These are phyloP conservation scores for Heliconius ismenius DNA, from an alignment of 2,888 invertebrate genomes.

Conservation along the genomic window DNA sequence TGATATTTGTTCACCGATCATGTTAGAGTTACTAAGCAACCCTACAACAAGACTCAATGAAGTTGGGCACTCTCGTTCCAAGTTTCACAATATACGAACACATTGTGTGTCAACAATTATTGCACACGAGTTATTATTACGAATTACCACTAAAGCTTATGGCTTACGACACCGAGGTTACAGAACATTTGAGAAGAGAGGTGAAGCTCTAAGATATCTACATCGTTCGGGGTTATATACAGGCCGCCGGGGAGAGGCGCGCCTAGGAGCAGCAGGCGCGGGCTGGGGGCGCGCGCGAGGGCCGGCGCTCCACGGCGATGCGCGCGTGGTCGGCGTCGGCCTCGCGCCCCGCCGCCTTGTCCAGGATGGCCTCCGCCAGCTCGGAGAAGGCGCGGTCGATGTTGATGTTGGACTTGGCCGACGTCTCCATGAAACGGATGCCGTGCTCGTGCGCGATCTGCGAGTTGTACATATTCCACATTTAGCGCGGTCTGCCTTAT, in stretches of 20 bases:
- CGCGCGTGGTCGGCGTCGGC: constrained; percentile 84
- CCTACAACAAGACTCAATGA: no score
- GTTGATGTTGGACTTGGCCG: constrained; percentile 98
- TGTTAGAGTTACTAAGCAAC: no score
- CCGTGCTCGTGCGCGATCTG: constrained; percentile 97
- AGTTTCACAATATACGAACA: constrained; percentile 8
- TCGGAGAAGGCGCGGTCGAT: constrained; percentile 97
- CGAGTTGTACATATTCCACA: not conserved
- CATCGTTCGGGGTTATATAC: constrained; percentile 29
- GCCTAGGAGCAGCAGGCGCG: constrained; percentile 76
- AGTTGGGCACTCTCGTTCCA: no score
- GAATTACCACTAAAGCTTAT: constrained; percentile 7
- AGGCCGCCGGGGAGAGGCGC: not conserved
- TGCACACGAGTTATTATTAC: constrained; percentile 28
- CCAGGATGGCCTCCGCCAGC: constrained; percentile 95
- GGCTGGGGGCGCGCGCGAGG: constrained; percentile 82
- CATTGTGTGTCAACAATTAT: constrained; percentile 27
- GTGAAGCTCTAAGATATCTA: constrained; percentile 20
- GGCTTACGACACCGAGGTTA: no score
- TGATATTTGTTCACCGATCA: not conserved
- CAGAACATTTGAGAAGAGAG: not conserved
- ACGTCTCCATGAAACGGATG: constrained; percentile 98
- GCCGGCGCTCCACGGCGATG: constrained; percentile 87
- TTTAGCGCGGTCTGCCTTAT: no score
- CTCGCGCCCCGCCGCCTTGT: constrained; percentile 92